Evolutionary conservation across 2,888 invertebrate species (phyloP), one percentile per base, ranked within the genome.

Genomic region (Polyommatus icarus): DNA sequence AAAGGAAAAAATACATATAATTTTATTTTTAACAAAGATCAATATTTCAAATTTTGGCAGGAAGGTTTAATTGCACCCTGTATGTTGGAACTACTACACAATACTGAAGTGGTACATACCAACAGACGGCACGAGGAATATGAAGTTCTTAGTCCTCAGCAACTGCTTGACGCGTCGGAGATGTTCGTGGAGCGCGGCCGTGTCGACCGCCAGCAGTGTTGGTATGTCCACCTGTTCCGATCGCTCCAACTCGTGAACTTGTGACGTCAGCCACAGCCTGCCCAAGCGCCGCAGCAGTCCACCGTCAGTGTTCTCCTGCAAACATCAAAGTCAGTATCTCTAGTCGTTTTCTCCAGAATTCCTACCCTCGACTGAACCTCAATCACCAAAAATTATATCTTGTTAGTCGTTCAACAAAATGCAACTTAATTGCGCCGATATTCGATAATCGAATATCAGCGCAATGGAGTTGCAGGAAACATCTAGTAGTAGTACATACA

Each of bases 151-250:
- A 24, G 97, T 96, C 82, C 96, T 95, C n/a, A 98, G 96, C 80
- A 99, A 93, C 85, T 97, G 97, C 86, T 97, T 98, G 78, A 99
- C 96, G 81, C 96, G 95, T 46, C 96, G 95, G 81, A 97, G 96
- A 86, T 97, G 96, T 83, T 96, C 95, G 82, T 97, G 96, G 71
- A 98, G 94, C 10, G 97, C 97, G 80, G 97, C 96, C 0, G 97
- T 95, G 90, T 99, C 98, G 1, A 98, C 95, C n/a, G 98, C 98
- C 67, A 99, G 94, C 86, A 98, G 97, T 0, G 98, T 97, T 0
- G 98, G 98, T 59, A 93, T 90, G 61, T 94, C 91, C 0, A 92
- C 89, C 79, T 94, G 94, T 18, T 96, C 95, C 83, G 96, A 95
- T 81, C 95, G 96, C 90, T 99, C 98, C 81, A 99, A 90, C 80